Evolutionary conservation across 2,797 vertebrate species (phyloP).

Genomic region (Synaphobranchus kaupii): DNA sequence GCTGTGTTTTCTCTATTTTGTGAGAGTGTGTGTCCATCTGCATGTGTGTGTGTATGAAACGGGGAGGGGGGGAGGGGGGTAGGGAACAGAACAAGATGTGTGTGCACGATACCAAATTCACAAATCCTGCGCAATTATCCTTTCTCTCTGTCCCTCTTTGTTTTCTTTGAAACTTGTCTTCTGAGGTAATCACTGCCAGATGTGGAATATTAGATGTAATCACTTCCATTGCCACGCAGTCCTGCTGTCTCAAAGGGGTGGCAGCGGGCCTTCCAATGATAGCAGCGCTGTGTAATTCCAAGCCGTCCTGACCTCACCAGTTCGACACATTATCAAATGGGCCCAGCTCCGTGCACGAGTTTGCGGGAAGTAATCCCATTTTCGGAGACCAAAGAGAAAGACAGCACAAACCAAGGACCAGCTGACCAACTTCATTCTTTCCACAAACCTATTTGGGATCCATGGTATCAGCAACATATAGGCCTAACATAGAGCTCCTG

Average conservation of each 20-base stretch:
- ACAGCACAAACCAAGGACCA: too few relatives aligned
- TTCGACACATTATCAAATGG: slow-evolving; percentile 49
- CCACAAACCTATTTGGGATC: background rate
- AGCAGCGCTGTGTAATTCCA: slow-evolving; percentile 61
- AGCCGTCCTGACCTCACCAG: slow-evolving; percentile 65
- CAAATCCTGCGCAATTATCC: slow-evolving; percentile 73
- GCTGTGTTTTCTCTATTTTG: background rate
- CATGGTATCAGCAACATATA: background rate
- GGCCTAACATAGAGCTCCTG: background rate
- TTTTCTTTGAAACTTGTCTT: slow-evolving; percentile 73
- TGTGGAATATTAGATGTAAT: slow-evolving; percentile 78
- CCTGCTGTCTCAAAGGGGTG: slow-evolving; percentile 65
- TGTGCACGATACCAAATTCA: slow-evolving; percentile 69
- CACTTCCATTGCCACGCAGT: slow-evolving; percentile 69
- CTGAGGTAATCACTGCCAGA: slow-evolving; percentile 75
- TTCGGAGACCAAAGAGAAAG: slow-evolving; percentile 40
- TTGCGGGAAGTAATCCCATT: slow-evolving; percentile 60
- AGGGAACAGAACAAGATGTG: slow-evolving; percentile 67
- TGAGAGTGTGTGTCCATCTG: background rate
- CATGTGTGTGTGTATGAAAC: slow-evolving; percentile 4
- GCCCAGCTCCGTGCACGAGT: slow-evolving; percentile 41
- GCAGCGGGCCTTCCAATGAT: slow-evolving; percentile 60
- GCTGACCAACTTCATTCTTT: background rate
- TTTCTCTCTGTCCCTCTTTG: slow-evolving; percentile 60
- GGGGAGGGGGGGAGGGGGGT: slow-evolving; percentile 52